Evolutionary conservation across 2,888 invertebrate genomes (phyloP).

Genomic region (Venustoraphidia nigricollis): DNA sequence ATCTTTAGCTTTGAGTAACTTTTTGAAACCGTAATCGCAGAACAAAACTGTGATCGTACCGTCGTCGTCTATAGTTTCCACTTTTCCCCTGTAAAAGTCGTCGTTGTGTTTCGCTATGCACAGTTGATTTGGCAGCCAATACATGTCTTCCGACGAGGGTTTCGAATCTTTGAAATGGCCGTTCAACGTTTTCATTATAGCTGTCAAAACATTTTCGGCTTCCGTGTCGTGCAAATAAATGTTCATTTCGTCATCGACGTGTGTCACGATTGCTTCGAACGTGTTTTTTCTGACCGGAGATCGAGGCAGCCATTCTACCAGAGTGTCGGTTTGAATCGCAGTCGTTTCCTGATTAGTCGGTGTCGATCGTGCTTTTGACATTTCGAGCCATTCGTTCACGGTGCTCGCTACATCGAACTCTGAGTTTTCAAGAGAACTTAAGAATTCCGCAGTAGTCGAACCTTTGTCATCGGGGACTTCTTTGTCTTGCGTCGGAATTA

Average conservation of each 20-base stretch:
- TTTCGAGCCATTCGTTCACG: constrained; percentile 2
- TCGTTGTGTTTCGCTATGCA: constrained; percentile 48
- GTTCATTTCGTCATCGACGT: constrained; percentile 35
- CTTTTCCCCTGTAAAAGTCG: constrained; percentile 57
- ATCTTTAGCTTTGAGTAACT: constrained; percentile 37
- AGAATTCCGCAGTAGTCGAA: constrained; percentile 8
- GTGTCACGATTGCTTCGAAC: constrained; percentile 46
- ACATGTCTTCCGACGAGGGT: constrained; percentile 30
- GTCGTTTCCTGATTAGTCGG: constrained; percentile 8
- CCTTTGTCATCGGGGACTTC: background rate
- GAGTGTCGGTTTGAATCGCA: constrained; percentile 16
- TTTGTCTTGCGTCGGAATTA: no score
- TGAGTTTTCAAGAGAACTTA: background rate
- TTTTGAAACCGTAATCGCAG: constrained; percentile 73
- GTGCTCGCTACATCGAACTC: background rate
- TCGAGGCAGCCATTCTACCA: constrained; percentile 44
- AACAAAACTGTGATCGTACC: constrained; percentile 41
- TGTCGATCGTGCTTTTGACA: constrained; percentile 6
- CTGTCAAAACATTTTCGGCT: constrained; percentile 19
- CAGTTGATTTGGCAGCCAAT: constrained; percentile 46
- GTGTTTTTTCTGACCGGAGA: constrained; percentile 30
- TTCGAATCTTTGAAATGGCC: constrained; percentile 30
- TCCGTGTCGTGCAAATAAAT: constrained; percentile 27
- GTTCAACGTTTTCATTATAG: constrained; percentile 35
- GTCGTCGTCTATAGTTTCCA: constrained; percentile 30